Evolutionary conservation across 2,888 invertebrate genomes (phyloP).

Genomic region (Chrysina gloriosa): DNA sequence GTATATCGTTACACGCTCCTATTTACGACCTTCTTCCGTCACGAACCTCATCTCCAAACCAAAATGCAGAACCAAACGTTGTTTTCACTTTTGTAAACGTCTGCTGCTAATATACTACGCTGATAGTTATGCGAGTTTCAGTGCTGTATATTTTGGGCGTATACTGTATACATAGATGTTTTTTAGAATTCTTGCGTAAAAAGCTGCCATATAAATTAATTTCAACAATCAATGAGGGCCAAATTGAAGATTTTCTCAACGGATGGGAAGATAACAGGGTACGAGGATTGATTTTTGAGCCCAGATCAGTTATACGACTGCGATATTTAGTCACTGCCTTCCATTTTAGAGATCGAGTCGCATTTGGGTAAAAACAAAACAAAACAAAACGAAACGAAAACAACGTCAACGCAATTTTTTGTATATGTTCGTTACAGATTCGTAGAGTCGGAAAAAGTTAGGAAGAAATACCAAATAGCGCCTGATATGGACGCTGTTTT

Average conservation of each 20-base stretch:
- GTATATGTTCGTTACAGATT: constrained; percentile 67
- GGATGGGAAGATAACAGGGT: constrained; percentile 95
- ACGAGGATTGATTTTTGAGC: constrained; percentile 88
- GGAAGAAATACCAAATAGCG: constrained; percentile 78
- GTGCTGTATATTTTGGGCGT: no score
- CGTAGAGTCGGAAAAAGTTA: constrained; percentile 75
- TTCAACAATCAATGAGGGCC: constrained; percentile 75
- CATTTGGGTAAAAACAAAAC: constrained; percentile 94
- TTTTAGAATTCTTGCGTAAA: constrained; percentile 83
- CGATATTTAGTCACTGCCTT: constrained; percentile 90
- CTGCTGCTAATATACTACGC: no score
- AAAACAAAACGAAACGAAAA: no score
- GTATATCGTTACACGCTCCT: no score
- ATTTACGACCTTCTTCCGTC: no score
- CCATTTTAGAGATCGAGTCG: constrained; percentile 85
- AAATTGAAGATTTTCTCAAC: constrained; percentile 81
- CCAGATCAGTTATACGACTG: constrained; percentile 79
- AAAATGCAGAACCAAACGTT: no score
- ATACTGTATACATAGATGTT: no score
- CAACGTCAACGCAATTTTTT: neutral
- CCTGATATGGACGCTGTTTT: constrained; percentile 82
- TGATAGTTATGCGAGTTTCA: no score
- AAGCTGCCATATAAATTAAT: constrained; percentile 88
- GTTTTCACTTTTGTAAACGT: no score
- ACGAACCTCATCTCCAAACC: no score